Evolutionary conservation across 2,888 invertebrate genomes (phyloP), one percentile per base, ranked within the genome.

Genomic region (Eumacrocentrus americanus): DNA sequence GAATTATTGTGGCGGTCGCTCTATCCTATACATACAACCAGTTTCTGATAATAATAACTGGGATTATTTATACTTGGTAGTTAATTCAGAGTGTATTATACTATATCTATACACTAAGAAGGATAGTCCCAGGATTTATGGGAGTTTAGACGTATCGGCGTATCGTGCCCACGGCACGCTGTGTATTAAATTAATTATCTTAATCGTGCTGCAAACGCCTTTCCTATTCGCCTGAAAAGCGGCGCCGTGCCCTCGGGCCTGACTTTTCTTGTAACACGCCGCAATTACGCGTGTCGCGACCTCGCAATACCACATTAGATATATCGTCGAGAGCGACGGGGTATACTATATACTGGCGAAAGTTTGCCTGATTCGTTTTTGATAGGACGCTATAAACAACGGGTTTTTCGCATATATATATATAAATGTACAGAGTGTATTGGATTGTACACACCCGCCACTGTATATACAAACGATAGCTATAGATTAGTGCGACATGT

Each of bases 131-230:
- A 52, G 55, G 64, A 69, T 68, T 69, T 67, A 65, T 68, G 64
- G 58, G 35, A 51, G 47, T 56, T 34, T 52, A 44, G 18, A 59
- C 59, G 65, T 46, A 9, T 50, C 35, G 23, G 48, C 42, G 20
- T 34, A 44, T 40, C n/a, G 44, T 44, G 23, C 69, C 62, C 52
- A 50, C 61, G 70, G 68, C 65, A 60, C 63, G 62, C 58, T 63
- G 60, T 53, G 71, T 68, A 75, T 74, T 72, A 73, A 73, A 75
- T 76, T 72, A 74, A 76, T 78, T 76, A 77, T 72, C 72, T 76
- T 76, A 76, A 75, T 75, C 72, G 35, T 46, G 20, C 50, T 35
- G 69, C 71, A 67, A 70, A 70, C 72, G 73, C 74, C 72, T 72
- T 67, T 71, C 60, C 65, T 62, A 57, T 47, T 48, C 50, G 22